Evolutionary conservation across 2,797 vertebrate species (phyloP).

Genomic region (Myripristis murdjan): DNA sequence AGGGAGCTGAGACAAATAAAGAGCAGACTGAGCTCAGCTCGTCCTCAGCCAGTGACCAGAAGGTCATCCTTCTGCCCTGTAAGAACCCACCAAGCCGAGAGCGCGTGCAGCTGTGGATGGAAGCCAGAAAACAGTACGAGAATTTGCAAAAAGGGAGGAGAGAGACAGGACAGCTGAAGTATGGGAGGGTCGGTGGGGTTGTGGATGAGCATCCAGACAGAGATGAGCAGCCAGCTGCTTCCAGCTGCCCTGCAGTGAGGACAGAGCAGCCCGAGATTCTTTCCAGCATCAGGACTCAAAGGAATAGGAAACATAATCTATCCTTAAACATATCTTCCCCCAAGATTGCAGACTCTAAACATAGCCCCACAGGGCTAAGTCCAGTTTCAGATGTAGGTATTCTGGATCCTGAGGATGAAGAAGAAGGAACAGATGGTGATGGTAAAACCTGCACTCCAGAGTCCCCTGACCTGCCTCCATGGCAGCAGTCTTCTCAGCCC

Average conservation of each 20-base stretch:
- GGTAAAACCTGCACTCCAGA: constrained; percentile 84
- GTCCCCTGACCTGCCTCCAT: constrained; percentile 89
- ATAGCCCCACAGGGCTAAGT: constrained; percentile 68
- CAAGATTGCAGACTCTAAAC: constrained; percentile 52
- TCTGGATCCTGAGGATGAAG: constrained; percentile 43
- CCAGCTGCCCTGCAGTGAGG: constrained; percentile 25
- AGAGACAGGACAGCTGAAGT: constrained; percentile 20
- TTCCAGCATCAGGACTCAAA: constrained; percentile 50
- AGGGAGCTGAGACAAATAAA: constrained; percentile 51
- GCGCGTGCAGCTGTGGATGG: constrained; percentile 93
- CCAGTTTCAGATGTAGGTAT: constrained; percentile 51
- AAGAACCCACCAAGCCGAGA: constrained; percentile 93
- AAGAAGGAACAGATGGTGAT: constrained; percentile 68
- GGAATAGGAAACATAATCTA: constrained; percentile 78
- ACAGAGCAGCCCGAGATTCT: constrained; percentile 49
- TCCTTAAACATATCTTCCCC: constrained; percentile 74
- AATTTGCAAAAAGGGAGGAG: constrained; percentile 85
- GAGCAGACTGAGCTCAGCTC: constrained; percentile 71
- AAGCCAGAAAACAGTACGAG: constrained; percentile 94
- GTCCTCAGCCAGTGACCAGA: constrained; percentile 88
- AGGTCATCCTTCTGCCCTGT: constrained; percentile 95
- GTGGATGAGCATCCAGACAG: constrained; percentile 20
- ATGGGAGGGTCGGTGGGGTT: neutral
- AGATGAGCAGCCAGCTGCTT: constrained; percentile 1
- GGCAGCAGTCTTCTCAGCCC: constrained; percentile 86